Conservation (phyloP, 2,888 invertebrate species). For the Alsophila aescularia region DNA sequence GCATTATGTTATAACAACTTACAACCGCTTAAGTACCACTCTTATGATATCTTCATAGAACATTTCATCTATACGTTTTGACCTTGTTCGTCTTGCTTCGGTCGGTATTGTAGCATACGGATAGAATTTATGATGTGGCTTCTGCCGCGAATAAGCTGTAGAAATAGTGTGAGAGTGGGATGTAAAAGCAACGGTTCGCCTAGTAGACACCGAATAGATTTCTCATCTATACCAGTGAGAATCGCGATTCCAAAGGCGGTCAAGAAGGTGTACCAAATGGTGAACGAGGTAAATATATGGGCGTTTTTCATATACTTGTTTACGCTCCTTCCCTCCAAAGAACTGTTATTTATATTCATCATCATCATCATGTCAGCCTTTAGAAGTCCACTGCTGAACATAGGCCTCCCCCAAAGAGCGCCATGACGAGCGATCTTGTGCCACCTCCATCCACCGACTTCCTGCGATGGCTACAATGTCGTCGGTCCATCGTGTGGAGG, state of each 20-base stretch:
- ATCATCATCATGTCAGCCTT: background rate
- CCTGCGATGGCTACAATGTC: too few relatives aligned
- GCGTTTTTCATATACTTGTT: background rate
- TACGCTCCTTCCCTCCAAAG: background rate
- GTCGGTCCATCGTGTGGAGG: too few relatives aligned
- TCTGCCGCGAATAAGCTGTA: constrained; percentile 1
- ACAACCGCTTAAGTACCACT: too few relatives aligned
- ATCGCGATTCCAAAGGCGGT: background rate
- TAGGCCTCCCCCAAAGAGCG: too few relatives aligned
- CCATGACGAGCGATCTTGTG: too few relatives aligned
- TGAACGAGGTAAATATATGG: background rate
- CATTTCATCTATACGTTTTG: background rate
- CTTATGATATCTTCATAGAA: too few relatives aligned
- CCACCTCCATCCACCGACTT: too few relatives aligned
- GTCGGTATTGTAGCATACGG: constrained; percentile 1
- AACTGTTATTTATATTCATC: background rate
- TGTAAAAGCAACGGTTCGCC: background rate
- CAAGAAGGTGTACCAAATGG: background rate
- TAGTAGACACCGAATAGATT: background rate
- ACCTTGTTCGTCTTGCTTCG: constrained; percentile 1
- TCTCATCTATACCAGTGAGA: background rate
- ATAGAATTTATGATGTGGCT: constrained; percentile 11
- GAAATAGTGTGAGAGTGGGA: constrained; percentile 6
- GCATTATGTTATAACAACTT: too few relatives aligned
- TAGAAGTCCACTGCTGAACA: too few relatives aligned